phyloP scores from a whole-genome alignment of 2,888 invertebrate species.

The Melinaea menophilus region DNA sequence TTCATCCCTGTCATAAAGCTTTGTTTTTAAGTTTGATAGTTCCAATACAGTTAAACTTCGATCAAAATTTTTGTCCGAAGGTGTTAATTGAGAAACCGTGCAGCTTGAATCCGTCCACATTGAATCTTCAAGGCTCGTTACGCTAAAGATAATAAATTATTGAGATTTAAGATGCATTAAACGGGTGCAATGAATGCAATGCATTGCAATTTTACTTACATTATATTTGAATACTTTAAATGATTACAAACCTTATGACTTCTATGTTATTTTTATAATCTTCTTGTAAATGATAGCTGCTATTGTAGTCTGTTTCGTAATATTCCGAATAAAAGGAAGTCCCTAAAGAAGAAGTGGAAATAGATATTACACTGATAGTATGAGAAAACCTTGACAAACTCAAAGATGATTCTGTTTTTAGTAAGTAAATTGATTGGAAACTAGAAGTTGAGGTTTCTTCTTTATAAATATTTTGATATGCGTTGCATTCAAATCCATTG shows the following conservation, averaged over 20 bases:
- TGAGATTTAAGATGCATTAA: too few species aligned
- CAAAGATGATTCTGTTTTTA: constrained; percentile 44
- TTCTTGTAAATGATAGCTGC: background rate
- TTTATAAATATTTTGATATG: background rate
- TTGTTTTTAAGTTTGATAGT: background rate
- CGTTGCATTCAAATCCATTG: background rate
- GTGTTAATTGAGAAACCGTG: background rate
- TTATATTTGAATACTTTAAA: background rate
- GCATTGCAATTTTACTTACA: too few species aligned
- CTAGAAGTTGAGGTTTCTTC: constrained; percentile 30
- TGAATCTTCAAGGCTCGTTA: background rate
- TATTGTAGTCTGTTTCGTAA: background rate
- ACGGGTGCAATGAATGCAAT: constrained; percentile 12
- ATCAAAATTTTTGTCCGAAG: background rate
- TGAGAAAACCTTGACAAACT: constrained; percentile 35
- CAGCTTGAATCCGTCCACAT: background rate
- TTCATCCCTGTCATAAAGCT: background rate
- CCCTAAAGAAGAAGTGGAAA: constrained; percentile 19
- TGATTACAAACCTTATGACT: background rate
- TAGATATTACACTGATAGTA: constrained; percentile 26
- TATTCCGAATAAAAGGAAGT: constrained; percentile 17
- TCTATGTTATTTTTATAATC: constrained; percentile 1
- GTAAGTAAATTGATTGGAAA: constrained; percentile 37
- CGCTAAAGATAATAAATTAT: background rate
- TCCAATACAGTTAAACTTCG: background rate